Evolutionary conservation across 2,888 invertebrate species (phyloP), one percentile per base, ranked within the genome.

Genomic region (Vanessa cardui): DNA sequence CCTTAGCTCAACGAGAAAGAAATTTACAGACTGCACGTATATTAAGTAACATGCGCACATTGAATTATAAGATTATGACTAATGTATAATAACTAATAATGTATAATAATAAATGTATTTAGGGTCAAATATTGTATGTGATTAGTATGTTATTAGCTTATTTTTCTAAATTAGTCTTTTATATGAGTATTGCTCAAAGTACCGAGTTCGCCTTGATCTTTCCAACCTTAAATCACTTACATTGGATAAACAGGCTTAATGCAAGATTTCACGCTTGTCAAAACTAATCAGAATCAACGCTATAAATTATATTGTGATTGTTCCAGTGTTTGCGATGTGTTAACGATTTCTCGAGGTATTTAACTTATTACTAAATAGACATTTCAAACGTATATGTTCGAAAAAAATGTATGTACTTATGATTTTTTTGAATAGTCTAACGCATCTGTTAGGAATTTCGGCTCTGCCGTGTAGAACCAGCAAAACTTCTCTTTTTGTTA

Each of bases 201-300:
- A 49, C 65, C 72, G 54, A 47, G 73, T 71, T 74, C 26, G 61
- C 73, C 73, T 74, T 74, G 73, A 74, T 74, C 72, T 74, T 72
- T 72, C 60, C 54, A 72, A 72, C 64, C 64, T 71, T 72, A 63
- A 64, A 68, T 72, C 69, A 67, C 66, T 64, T 69, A 72, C 61
- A 68, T 46, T 68, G 67, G 49, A 68, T 68, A 68, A 71, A 71
- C 69, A 62, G 66, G 69, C 63, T 66, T 65, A 62, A 67, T 65
- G 63, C 58, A 68, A 69, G 61, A 72, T 72, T 70, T 72, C 61
- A 72, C 69, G 69, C 72, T 44, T 62, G 67, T 72, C 72, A 68
- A 65, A 62, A 62, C 58, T 69, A 64, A 72, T 69, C 69, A 67
- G 69, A 60, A 63, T 58, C 44, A 62, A 58, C 58, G 59, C 65